Evolutionary conservation across 1,140 invertebrate genomes (phyloP).

Genomic region (Drosophila neocordata): DNA sequence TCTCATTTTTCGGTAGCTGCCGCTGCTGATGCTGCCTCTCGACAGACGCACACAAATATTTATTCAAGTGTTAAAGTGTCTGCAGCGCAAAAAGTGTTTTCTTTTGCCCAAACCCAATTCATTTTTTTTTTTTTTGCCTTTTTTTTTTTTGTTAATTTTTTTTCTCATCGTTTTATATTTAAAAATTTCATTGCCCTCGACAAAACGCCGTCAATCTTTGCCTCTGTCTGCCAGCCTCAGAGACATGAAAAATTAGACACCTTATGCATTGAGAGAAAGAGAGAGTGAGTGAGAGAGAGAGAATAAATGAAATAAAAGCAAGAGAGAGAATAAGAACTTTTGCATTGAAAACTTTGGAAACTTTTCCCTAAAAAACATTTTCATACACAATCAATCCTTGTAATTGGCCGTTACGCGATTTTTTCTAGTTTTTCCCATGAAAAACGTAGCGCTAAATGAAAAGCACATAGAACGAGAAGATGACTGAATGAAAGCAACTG

Average conservation of each 20-base stretch:
- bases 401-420: constrained; percentile 80
- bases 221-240: constrained; percentile 33
- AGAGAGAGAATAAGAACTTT: constrained; percentile 41
- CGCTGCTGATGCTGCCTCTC: constrained; percentile 12
- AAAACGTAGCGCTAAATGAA: constrained; percentile 83
- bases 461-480: constrained; percentile 24
- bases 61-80: constrained; percentile 82
- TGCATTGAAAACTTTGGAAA: constrained; percentile 40
- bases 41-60: constrained; percentile 76
- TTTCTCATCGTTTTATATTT: constrained; percentile 53
- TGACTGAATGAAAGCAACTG: background rate
- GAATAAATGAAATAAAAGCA: constrained; percentile 19
- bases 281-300: background rate
- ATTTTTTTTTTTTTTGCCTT: constrained; percentile 39
- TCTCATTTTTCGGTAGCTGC: constrained; percentile 46
- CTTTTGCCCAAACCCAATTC: constrained; percentile 38
- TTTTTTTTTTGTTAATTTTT: constrained; percentile 33
- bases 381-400: constrained; percentile 83
- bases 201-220: constrained; percentile 69
- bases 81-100: constrained; percentile 69
- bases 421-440: constrained; percentile 79
- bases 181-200: constrained; percentile 73
- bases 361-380: constrained; percentile 69
- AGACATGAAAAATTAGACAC: constrained; percentile 80
- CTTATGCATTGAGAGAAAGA: constrained; percentile 62